phyloP scores from a whole-genome alignment of 1,140 invertebrate genomes.

The Cyclina sinensis region DNA sequence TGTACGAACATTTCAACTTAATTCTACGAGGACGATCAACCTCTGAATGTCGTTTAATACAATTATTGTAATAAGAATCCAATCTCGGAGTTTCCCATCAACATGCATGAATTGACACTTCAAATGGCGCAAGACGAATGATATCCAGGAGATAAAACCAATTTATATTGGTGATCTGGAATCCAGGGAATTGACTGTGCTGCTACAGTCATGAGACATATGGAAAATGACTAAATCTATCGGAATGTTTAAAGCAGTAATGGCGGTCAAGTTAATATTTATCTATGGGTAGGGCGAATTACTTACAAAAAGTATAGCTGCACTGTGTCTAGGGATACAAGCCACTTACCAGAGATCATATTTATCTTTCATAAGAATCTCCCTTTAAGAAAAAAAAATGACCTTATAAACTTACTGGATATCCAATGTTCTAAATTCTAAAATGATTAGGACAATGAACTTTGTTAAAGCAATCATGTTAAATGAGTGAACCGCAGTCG shows the following conservation, averaged over 20 bases:
- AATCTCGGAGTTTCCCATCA: background rate
- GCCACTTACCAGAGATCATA: no score
- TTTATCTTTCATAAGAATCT: no score
- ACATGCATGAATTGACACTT: background rate
- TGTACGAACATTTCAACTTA: background rate
- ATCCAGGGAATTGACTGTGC: background rate
- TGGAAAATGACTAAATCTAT: slow-evolving; percentile 11
- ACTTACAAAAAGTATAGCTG: no score
- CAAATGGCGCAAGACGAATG: background rate
- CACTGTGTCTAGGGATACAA: no score
- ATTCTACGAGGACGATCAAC: background rate
- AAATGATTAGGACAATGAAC: no score
- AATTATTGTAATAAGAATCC: background rate
- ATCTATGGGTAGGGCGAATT: no score
- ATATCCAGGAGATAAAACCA: background rate
- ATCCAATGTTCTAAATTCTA: no score
- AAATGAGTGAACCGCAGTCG: no score
- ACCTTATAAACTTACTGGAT: no score
- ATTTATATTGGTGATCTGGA: background rate
- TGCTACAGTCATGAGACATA: background rate
- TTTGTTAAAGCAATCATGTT: no score
- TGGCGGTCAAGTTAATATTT: no score
- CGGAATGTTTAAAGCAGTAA: background rate
- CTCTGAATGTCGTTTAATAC: background rate
- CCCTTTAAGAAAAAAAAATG: no score